Base-by-base conservation (phyloP, 2,797 vertebrate species). In the Lepus oiostolus region DNA sequence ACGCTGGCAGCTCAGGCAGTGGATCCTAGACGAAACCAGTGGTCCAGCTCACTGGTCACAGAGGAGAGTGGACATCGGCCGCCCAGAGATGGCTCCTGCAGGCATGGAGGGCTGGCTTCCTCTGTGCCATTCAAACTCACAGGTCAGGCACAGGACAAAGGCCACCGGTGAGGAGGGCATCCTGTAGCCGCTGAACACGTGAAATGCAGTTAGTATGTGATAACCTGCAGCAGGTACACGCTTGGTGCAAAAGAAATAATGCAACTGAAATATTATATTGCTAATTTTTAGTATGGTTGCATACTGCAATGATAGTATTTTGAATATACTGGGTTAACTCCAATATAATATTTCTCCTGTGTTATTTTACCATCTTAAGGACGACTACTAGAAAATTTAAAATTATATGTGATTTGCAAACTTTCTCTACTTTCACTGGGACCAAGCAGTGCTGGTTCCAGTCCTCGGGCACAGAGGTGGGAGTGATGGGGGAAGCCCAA, bases 301-400 rank as follows among this genome's bases (percentile, higher is more conserved):
- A 50, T 90, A 58, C 32, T 67, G 21, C 90, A 76, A 54, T 38
- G 28, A 80, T 65, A 52, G 14, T 26, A 82, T 70, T 95, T 94
- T 70, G 42, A 85, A 58, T 68, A 70, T n/a, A 52, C 24, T 85
- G 50, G 22, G 83, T 85, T 93, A 92, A 95, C 54, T 7, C 90
- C 70, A 82, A 74, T 38, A 58, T 38, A 58, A 10, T 70, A 10
- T 81, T 90, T 84, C n/a, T 63, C 47, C 76, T 67, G 9, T 79
- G 87, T 90, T 13, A 76, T 38, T 90, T 89, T 83, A 32, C 26
- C 85, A 87, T 47, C n/a, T 74, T 35, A 62, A 93, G 76, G 30
- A 1, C 62, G 35, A 26, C n/a, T 80, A 47, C 26, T 67, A 68
- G 26, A 60, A 71, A 52, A 47, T 47, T 38, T 67, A 24, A 74